Evolutionary conservation across 2,113 vertebrate species (phyloP), one percentile per base, ranked within the genome.

Genomic region (Oncorhynchus kisutch): DNA sequence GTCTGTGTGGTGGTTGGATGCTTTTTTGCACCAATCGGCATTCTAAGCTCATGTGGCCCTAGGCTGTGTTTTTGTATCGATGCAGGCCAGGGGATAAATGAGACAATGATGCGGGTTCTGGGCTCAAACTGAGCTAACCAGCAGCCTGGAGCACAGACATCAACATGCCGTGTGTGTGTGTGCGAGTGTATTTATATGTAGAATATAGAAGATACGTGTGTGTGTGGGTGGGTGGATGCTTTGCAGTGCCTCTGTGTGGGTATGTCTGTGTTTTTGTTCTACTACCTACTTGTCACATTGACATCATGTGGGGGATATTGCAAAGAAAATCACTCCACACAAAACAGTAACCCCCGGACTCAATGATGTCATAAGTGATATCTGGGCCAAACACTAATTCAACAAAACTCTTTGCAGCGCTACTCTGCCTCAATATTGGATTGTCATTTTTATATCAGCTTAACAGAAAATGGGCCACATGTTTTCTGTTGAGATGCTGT

Each of bases 21-120:
- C n/a, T 67, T 64, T 78, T 73, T 84, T 81, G 78, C 85, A 70
- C 25, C n/a, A 13, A 20, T 67, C 45, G 20, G 54, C 75, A 76
- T 77, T 84, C 71, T 79, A 20, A 70, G 48, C 69, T 14, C 27
- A 25, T 73, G 59, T 54, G 71, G 80, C 73, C 72, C 34, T 22
- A 25, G 65, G 74, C 80, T 80, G 81, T 77, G 83, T 84, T 88
- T 82, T 89, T 89, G 78, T 78, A 84, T 86, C 84, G 86, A 85
- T 81, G 73, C 88, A 74, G 76, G 77, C 31, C 20, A 75, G 80
- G 87, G 89, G 89, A 88, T 91, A 80, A 88, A 86, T 80, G 45
- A 75, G 84, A 90, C 86, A 87, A 89, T 88, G 64, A 80, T 60
- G 45, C 62, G 60, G 11, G 75, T 74, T 79, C 84, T 84, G 77